Percentiles rank a stretch among this genome's conserved stretches.
Evolutionary conservation across 2,888 invertebrate species (phyloP).

Genomic region (Mythimna impura): DNA sequence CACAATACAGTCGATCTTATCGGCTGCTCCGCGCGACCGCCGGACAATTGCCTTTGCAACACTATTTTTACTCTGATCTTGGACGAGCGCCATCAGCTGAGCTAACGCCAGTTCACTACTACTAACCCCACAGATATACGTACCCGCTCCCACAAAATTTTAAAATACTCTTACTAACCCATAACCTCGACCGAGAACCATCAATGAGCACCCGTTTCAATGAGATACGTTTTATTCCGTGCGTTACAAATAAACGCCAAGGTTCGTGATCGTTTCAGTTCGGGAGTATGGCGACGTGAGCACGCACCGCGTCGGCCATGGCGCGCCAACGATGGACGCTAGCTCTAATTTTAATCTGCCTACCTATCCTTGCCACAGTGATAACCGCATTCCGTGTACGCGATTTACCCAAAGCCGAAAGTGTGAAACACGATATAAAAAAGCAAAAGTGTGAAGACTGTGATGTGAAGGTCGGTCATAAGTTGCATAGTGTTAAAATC

Average conservation of each 20-base stretch:
- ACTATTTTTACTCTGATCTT: slow-evolving; percentile 88
- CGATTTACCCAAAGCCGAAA: slow-evolving; percentile 83
- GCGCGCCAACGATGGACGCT: slow-evolving; percentile 86
- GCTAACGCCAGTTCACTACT: slow-evolving; percentile 91
- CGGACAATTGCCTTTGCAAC: slow-evolving; percentile 86
- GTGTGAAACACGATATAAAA: slow-evolving; percentile 71
- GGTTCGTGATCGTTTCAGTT: slow-evolving; percentile 80
- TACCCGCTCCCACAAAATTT: slow-evolving; percentile 81
- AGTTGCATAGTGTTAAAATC: slow-evolving; percentile 80
- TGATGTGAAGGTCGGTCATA: slow-evolving; percentile 82
- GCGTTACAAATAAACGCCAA: slow-evolving; percentile 80
- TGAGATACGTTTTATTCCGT: slow-evolving; percentile 71
- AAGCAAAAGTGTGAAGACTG: slow-evolving; percentile 83
- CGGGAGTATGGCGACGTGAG: slow-evolving; percentile 88
- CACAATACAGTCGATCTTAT: slow-evolving; percentile 81
- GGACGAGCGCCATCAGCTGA: slow-evolving; percentile 87
- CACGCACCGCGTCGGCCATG: slow-evolving; percentile 84
- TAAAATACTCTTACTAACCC: slow-evolving; percentile 73
- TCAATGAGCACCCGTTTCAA: slow-evolving; percentile 82
- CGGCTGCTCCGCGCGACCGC: slow-evolving; percentile 78
- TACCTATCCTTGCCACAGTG: slow-evolving; percentile 87
- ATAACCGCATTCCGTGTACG: slow-evolving; percentile 90
- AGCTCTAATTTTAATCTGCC: slow-evolving; percentile 87
- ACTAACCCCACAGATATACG: slow-evolving; percentile 90
- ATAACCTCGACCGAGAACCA: slow-evolving; percentile 76